Evolutionary conservation across 2,888 invertebrate species (phyloP), one percentile per base, ranked within the genome.

Genomic region (Sesia apiformis): DNA sequence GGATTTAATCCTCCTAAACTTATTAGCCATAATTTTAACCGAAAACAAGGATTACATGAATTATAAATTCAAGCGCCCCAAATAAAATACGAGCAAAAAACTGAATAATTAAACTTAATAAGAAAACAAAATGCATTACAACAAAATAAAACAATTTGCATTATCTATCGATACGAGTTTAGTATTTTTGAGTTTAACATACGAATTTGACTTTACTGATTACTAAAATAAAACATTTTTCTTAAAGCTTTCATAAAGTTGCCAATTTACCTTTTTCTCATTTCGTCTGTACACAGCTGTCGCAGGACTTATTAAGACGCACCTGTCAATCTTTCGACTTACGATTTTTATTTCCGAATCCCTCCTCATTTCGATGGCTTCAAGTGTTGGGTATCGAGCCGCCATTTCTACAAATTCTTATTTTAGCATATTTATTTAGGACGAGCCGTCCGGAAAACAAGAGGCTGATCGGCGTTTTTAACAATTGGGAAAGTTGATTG

Each of bases 261-360:
- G 67, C 73, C 78, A 83, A 83, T 87, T 81, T 77, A 86, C 79
- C 23, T 82, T 87, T 88, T 84, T 83, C 83, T 85, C 84, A 85
- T 89, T 89, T 83, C 74, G 69, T 63, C 64, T 66, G 61, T 63
- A 62, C 72, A 72, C 89, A 88, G 81, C 84, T 87, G 88, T 79
- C 76, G 78, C 79, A 74, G 64, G 63, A 73, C 81, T 88, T 89
- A 89, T 88, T 89, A 89, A 85, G 86, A 83, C 86, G 84, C 89
- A 89, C 89, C 89, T 89, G 89, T 89, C 89, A 89, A 89, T 89
- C 88, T 87, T 78, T 64, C 71, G 72, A 63, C 65, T 63, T 65
- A 71, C 67, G 69, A 63, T 85, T 88, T 86, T 88, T 86, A 85
- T 88, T 87, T 73, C 71, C 58, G 69, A 76, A 73, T 72, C 75